A percentile compares a stretch with the other conserved stretches of the same genome.
Conservation (phyloP, 2,113 vertebrate genomes). For the Mola mola region DNA sequence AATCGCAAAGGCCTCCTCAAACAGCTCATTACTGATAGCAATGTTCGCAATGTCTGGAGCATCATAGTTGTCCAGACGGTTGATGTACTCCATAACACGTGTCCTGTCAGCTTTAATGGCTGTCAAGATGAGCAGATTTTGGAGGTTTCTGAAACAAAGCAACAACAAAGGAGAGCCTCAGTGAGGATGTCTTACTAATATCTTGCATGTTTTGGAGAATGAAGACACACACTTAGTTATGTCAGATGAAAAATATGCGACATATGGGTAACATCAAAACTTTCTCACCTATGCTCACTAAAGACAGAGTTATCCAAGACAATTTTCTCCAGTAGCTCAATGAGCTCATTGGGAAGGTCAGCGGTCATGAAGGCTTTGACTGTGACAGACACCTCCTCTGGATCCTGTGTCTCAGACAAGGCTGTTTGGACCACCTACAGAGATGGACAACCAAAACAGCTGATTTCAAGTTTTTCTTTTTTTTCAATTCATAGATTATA, state of each 20-base stretch:
- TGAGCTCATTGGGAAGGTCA: conserved; percentile 98
- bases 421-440: conserved; percentile 96
- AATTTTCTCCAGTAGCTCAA: conserved; percentile 98
- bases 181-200: background rate
- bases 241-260: background rate
- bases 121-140: conserved; percentile 97
- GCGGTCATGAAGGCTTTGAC: conserved; percentile 99
- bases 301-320: conserved; percentile 99
- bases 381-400: conserved; percentile 98
- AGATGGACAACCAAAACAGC: background rate
- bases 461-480: too few relatives aligned
- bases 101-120: conserved; percentile 98
- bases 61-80: conserved; percentile 97
- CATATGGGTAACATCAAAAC: background rate
- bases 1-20: conserved; percentile 98
- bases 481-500: too few relatives aligned
- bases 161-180: conserved; percentile 1
- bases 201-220: background rate
- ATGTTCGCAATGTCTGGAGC: conserved; percentile 99
- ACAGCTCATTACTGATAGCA: conserved; percentile 98
- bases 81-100: conserved; percentile 99
- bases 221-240: background rate
- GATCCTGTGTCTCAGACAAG: conserved; percentile 97
- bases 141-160: conserved; percentile 86
- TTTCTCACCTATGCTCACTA: conserved; percentile 93